Conservation (phyloP, 35 echinoderm and acorn worm genomes). For the Amphiura filiformis region DNA sequence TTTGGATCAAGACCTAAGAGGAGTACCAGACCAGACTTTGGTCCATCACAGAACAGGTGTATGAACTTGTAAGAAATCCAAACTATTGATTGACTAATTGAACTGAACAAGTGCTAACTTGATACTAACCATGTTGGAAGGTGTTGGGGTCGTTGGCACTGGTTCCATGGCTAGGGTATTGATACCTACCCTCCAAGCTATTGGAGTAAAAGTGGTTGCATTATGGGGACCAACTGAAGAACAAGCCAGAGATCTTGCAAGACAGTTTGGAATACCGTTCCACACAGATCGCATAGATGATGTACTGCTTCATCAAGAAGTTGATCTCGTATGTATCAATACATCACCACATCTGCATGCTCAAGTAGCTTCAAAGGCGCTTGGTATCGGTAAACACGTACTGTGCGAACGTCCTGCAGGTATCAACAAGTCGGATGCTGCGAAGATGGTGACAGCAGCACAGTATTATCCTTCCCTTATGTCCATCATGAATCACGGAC, state of each 20-base stretch:
- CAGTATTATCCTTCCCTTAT: slow-evolving; percentile 89
- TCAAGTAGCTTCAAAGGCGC: slow-evolving; percentile 81
- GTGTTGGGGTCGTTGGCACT: slow-evolving; percentile 93
- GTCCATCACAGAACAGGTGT: no score
- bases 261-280: slow-evolving; percentile 80
- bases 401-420: slow-evolving; percentile 89
- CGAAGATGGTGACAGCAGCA: slow-evolving; percentile 94
- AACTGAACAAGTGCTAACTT: no score
- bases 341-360: slow-evolving; percentile 85
- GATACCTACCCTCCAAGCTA: slow-evolving; percentile 75
- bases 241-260: slow-evolving; percentile 74
- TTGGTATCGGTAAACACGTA: slow-evolving; percentile 94
- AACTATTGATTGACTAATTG: no score
- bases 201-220: slow-evolving; percentile 87
- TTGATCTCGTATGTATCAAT: slow-evolving; percentile 90
- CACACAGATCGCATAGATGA: slow-evolving; percentile 85
- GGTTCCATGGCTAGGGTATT: slow-evolving; percentile 77
- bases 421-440: slow-evolving; percentile 75
- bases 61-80: no score
- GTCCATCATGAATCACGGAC: slow-evolving; percentile 91
- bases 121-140: slow-evolving; percentile 93
- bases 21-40: no score
- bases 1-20: no score
- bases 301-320: slow-evolving; percentile 82
- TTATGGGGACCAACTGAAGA: slow-evolving; percentile 86